Base-by-base conservation (phyloP, 2,888 invertebrate species). In the Apotomis turbidana region DNA sequence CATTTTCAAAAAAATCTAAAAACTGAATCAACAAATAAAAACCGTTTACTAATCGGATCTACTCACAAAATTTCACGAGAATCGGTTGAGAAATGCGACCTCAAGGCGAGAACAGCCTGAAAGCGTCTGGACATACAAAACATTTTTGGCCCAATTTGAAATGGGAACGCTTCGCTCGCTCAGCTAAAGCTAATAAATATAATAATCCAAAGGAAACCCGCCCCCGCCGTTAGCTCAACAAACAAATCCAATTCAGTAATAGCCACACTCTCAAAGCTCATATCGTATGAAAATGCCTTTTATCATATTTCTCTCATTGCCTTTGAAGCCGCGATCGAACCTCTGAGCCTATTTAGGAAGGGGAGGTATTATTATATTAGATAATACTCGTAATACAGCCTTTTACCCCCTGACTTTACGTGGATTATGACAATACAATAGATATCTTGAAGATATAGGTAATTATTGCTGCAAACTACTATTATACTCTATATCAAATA, bases 241-340 rank as follows among this genome's bases (percentile, higher is more conserved):
- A 76, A 78, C 75, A 84, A 85, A 88, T 87, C 85, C 86, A 87
- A 88, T 88, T 85, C 81, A 76, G 78, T 85, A 83, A 87, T 82
- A 84, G 83, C 78, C 46, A 78, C 77, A 79, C 81, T 83, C 84
- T 63, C 49, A 44, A 38, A 13, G 55, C 59, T 67, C 76, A 79
- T 79, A 79, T 73, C 74, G 73, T 80, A 81, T 82, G 81, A 78
- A 84, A 82, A 83, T 80, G 77, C 74, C 79, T 81, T 82, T 81
- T 79, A 83, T 82, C 81, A 80, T 79, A 78, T 79, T 77, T 77
- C 72, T 74, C 76, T 76, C 77, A 77, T 76, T 76, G 44, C 38
- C 72, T 68, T 72, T 72, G 71, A 68, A 41, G 67, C 57, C 12
- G 5, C 13, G 59, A 68, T 68, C 67, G 67, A 60, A 12, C 13